Evolutionary conservation across 2,113 vertebrate genomes (phyloP).

Genomic region (Carassius carassius): DNA sequence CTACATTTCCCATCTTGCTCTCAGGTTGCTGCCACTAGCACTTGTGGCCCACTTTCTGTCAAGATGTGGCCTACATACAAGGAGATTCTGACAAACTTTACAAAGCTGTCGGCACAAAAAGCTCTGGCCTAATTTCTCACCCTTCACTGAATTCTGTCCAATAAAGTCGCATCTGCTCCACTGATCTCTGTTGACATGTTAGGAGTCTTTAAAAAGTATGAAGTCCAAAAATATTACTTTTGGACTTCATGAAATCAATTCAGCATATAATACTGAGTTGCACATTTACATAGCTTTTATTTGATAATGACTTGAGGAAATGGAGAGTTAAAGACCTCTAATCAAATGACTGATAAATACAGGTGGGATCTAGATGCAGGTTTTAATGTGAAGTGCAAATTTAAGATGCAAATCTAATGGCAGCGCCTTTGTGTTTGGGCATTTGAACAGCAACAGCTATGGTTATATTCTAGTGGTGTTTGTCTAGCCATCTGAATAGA

Average conservation of each 20-base stretch:
- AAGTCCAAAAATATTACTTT: no score
- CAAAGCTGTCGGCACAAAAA: constrained; percentile 61
- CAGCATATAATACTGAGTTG: constrained; percentile 29
- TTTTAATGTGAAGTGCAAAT: constrained; percentile 25
- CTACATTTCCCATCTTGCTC: constrained; percentile 67
- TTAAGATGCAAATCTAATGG: constrained; percentile 24
- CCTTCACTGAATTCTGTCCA: constrained; percentile 38
- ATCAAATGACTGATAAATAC: constrained; percentile 35
- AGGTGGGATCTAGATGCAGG: constrained; percentile 3
- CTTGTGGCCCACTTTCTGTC: constrained; percentile 64
- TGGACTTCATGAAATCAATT: neutral
- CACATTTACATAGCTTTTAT: constrained; percentile 25
- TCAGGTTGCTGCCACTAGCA: constrained; percentile 66
- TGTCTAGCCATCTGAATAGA: neutral
- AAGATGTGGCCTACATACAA: constrained; percentile 68
- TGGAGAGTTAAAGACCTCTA: constrained; percentile 18
- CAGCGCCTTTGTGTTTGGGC: constrained; percentile 23
- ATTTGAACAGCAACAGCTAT: neutral
- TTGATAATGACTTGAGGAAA: constrained; percentile 29
- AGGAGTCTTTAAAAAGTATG: neutral
- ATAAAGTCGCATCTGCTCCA: constrained; percentile 23
- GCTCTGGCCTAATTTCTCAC: constrained; percentile 55
- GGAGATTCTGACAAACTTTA: constrained; percentile 56
- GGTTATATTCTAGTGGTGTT: neutral
- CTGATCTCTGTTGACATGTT: constrained; percentile 2